Percentiles rank a stretch among this genome's conserved stretches.
phyloP scores from a whole-genome alignment of 2,113 vertebrate genomes.

The Trogon melanurus region DNA sequence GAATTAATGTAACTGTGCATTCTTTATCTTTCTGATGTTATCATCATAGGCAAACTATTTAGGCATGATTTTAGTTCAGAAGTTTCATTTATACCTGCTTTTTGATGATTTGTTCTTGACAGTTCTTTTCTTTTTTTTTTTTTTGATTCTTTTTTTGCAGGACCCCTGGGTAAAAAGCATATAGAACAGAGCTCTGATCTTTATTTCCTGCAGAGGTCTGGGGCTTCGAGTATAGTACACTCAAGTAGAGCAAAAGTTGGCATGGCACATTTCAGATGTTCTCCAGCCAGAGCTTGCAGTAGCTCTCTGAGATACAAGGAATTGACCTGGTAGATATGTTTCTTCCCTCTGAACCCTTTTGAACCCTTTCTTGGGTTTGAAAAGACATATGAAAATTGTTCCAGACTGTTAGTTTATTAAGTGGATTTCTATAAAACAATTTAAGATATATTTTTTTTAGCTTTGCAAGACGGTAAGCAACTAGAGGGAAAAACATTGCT shows the following conservation, averaged over 20 bases:
- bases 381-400: background rate
- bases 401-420: background rate
- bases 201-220: background rate
- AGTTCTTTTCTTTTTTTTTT: background rate
- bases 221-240: background rate
- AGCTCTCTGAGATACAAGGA: background rate
- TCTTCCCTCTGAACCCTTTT: too few relatives aligned
- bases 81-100: conserved; percentile 33
- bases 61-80: conserved; percentile 15
- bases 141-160: background rate
- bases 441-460: background rate
- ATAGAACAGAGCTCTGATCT: conserved; percentile 9
- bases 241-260: conserved; percentile 15
- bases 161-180: background rate
- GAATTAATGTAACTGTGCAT: conserved; percentile 16
- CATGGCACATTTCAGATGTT: background rate
- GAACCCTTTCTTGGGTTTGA: background rate
- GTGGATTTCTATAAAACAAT: background rate
- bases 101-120: conserved; percentile 38
- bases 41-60: conserved; percentile 38
- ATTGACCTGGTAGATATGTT: background rate
- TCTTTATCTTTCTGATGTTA: conserved; percentile 57
- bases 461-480: background rate
- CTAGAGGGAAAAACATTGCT: background rate
- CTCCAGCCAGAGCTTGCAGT: background rate